Evolutionary conservation across 2,888 invertebrate genomes (phyloP).

Genomic region (Seira musarum): DNA sequence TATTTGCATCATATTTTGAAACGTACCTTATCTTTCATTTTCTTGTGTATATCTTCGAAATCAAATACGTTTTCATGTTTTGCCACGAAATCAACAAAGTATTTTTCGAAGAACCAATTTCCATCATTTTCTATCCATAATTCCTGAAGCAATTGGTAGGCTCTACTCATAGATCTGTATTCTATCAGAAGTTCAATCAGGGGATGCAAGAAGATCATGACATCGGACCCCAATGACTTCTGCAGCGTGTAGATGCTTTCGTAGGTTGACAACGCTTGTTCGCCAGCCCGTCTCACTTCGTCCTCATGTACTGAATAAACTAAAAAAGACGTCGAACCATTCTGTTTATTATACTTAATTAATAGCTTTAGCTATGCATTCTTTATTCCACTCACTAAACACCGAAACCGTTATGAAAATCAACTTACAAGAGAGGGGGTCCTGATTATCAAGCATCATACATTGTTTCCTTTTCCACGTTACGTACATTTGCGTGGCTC

Average conservation of each 20-base stretch:
- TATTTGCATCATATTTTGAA: too few species aligned
- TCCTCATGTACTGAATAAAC: slow-evolving; percentile 32
- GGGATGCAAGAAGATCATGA: slow-evolving; percentile 59
- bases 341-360: too few species aligned
- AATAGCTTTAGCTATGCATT: too few species aligned
- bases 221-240: slow-evolving; percentile 46
- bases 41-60: background rate
- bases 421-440: too few species aligned
- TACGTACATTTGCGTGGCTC: slow-evolving; percentile 45
- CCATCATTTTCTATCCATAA: slow-evolving; percentile 39
- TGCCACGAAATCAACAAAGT: slow-evolving; percentile 54
- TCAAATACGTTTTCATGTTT: slow-evolving; percentile 18
- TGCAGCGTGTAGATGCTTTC: slow-evolving; percentile 34
- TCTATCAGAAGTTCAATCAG: slow-evolving; percentile 58
- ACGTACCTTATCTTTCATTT: slow-evolving; percentile 18
- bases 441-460: background rate
- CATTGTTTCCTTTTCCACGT: slow-evolving; percentile 37
- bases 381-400: too few species aligned
- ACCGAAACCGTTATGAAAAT: too few species aligned
- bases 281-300: slow-evolving; percentile 41
- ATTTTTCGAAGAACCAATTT: slow-evolving; percentile 53
- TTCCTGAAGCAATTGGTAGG: slow-evolving; percentile 50
- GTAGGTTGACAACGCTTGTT: slow-evolving; percentile 51
- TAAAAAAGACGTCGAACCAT: too few species aligned
- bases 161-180: slow-evolving; percentile 33